Conservation (phyloP, 2,797 vertebrate species). For the Sebastes hubbsi region DNA sequence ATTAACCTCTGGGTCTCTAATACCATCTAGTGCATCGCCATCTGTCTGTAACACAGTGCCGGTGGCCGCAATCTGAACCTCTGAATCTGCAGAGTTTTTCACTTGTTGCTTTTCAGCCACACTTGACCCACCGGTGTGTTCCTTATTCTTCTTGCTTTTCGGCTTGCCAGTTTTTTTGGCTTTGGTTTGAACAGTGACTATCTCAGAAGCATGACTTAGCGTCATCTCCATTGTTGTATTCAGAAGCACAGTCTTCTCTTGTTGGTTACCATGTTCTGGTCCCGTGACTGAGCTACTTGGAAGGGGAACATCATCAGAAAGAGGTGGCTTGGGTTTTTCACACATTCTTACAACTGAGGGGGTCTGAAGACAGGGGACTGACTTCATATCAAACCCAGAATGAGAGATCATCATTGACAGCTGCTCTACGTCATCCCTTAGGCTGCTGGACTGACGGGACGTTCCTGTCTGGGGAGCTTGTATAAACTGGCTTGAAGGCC, state of each 20-base stretch:
- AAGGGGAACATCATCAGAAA: not conserved
- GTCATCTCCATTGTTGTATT: constrained; percentile 81
- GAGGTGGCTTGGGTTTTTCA: not conserved
- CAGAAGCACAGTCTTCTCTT: constrained; percentile 67
- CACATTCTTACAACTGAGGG: not conserved
- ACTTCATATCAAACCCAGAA: constrained; percentile 21
- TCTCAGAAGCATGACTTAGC: constrained; percentile 55
- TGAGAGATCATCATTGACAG: constrained; percentile 37
- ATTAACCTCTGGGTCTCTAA: not conserved
- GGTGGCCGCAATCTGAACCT: not conserved
- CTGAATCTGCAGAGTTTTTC: not conserved
- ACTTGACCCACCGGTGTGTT: not conserved
- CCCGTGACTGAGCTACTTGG: not conserved
- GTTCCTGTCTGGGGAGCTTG: not conserved
- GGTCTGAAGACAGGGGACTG: not conserved
- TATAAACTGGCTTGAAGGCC: not conserved
- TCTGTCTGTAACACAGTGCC: not conserved
- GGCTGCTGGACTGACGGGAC: constrained; percentile 5
- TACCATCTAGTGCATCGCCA: not conserved
- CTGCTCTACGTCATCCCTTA: constrained; percentile 42
- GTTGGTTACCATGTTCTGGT: not conserved
- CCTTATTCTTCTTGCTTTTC: constrained; percentile 22
- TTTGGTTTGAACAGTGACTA: constrained; percentile 71
- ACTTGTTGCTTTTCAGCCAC: not conserved
- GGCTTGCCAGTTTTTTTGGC: constrained; percentile 31